Evolutionary conservation across 2,113 vertebrate genomes (phyloP).

Genomic region (Catagonus wagneri): DNA sequence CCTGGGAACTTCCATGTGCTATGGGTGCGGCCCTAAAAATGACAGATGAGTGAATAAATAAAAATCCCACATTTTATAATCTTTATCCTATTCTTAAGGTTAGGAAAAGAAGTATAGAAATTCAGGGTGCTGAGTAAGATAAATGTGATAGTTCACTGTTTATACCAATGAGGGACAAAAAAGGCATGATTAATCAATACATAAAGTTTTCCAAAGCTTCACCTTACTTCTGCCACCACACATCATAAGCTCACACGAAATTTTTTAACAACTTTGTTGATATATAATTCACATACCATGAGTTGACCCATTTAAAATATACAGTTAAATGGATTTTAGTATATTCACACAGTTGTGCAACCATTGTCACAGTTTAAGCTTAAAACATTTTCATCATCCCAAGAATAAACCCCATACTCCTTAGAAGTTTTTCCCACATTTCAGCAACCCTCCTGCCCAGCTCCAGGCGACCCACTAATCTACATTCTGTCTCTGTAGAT

Average conservation of each 20-base stretch:
- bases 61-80: neutral
- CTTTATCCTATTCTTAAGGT: constrained; percentile 31
- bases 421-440: neutral
- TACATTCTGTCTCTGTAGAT: neutral
- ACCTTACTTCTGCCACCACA: neutral
- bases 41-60: too few relatives aligned
- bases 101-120: neutral
- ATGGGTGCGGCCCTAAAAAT: too few relatives aligned
- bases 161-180: neutral
- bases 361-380: neutral
- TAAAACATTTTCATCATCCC: neutral
- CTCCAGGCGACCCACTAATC: neutral
- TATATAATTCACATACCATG: neutral
- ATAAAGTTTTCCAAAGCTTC: constrained; percentile 5
- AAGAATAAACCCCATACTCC: neutral
- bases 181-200: neutral
- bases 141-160: neutral
- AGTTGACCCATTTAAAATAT: neutral
- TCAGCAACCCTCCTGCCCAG: neutral
- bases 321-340: neutral
- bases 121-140: neutral
- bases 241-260: neutral
- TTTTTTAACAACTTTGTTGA: neutral
- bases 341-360: neutral
- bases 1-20: too few relatives aligned